Base-by-base conservation (phyloP, 2,113 vertebrate species). In the Mesocricetus auratus region DNA sequence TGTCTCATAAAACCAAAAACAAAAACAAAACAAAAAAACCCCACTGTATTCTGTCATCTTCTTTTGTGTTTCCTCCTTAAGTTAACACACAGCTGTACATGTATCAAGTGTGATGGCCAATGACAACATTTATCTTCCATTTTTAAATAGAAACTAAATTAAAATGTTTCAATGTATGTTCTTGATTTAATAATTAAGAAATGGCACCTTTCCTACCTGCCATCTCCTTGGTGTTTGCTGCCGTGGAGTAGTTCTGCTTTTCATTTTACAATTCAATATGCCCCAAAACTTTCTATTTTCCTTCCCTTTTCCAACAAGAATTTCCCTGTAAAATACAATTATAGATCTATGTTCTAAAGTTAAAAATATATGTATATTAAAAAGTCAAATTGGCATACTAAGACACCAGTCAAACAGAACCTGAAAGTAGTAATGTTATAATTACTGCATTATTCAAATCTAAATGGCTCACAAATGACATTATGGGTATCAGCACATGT, bases 381-480 rank as follows among this genome's bases (percentile, higher is more conserved):
- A 79, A 66, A 36, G 33, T 86, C 7, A 86, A 36, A 90, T 33
- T 33, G 64, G 86, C 45, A 62, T 66, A 21, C 21, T 45, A 56
- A 75, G 66, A 66, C 39, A 86, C 19, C n/a, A 75, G 66, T 58
- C 56, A 62, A 74, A 92, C 5, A 74, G n/a, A 90, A 68, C 91
- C 24, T 89, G 24, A 74, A 88, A 94, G 75, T 81, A 88, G 36
- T 96, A 87, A 64, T 93, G 60, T 0, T 2, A 3, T 56, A 88
- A 36, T 74, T 15, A 95, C 74, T 66, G 91, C 58, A 90, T 64
- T 86, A 96, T 89, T 90, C 89, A 95, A 91, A 96, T 95, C 29
- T 96, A 94, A 97, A 96, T 95, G 47, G 16, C 42, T 92, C 45
- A 68, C 85, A 68, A 79, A 82, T 36, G 26, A 47, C 15, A 64